A percentile compares a stretch with the other conserved stretches of the same genome.
These are phyloP conservation scores for Glossophaga mutica DNA, from an alignment of 2,797 vertebrate genomes.

Conservation along the genomic window DNA sequence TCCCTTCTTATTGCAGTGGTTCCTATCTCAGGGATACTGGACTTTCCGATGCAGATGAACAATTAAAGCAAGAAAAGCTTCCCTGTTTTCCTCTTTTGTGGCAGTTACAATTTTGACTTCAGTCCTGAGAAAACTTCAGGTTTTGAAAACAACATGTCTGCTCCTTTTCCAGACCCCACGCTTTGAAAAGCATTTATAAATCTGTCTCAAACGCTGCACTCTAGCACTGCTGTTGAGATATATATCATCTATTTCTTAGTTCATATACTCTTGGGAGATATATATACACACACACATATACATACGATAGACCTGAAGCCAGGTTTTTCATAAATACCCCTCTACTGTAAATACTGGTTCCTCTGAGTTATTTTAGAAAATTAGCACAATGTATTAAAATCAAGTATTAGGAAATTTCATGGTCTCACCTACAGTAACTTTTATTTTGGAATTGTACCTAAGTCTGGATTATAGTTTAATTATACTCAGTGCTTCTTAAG, in stretches of 20 bases:
- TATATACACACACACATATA: not conserved
- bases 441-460: constrained; percentile 86
- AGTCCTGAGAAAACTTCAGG: constrained; percentile 53
- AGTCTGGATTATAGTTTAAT: constrained; percentile 87
- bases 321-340: constrained; percentile 73
- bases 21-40: constrained; percentile 99
- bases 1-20: constrained; percentile 87
- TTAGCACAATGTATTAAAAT: constrained; percentile 78
- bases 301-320: constrained; percentile 63
- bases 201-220: constrained; percentile 47
- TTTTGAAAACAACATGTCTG: constrained; percentile 53
- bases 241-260: constrained; percentile 46
- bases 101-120: constrained; percentile 72
- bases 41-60: constrained; percentile 88
- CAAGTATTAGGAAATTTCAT: constrained; percentile 84
- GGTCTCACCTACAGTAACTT: constrained; percentile 85
- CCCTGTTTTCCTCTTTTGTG: constrained; percentile 66
- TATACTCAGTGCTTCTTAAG: constrained; percentile 89
- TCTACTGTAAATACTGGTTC: constrained; percentile 81
- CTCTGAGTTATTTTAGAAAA: constrained; percentile 78
- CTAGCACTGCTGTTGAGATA: constrained; percentile 76
- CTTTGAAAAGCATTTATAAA: constrained; percentile 63
- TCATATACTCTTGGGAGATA: constrained; percentile 67
- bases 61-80: constrained; percentile 76
- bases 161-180: constrained; percentile 31